A percentile compares a stretch with the other conserved stretches of the same genome.
Conservation (phyloP, 2,888 invertebrate species). For the Drymonia ruficornis region DNA sequence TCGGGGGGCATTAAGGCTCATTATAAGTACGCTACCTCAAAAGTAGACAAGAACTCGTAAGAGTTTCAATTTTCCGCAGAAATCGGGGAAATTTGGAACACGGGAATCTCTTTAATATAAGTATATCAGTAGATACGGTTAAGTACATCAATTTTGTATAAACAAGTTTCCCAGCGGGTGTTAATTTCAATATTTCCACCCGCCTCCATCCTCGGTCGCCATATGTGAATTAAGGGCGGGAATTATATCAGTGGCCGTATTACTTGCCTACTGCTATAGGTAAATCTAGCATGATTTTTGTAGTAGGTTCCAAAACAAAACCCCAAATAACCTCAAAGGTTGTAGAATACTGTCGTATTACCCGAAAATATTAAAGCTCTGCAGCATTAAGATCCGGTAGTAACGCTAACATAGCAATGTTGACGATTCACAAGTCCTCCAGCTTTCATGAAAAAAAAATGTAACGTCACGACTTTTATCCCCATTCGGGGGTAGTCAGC, state of each 20-base stretch:
- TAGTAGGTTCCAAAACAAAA: no score
- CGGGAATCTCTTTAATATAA: conserved; percentile 23
- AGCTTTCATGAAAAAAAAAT: no score
- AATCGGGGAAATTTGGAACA: conserved; percentile 28
- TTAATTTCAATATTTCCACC: conserved; percentile 36
- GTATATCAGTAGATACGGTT: no score
- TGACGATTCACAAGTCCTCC: no score
- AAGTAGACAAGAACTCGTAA: not conserved
- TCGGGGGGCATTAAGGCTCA: not conserved
- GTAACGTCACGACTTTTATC: no score
- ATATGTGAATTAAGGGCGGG: not conserved
- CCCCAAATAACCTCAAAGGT: no score
- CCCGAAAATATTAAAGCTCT: not conserved
- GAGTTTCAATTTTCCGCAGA: conserved; percentile 20
- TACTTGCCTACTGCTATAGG: not conserved
- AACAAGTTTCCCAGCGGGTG: conserved; percentile 21
- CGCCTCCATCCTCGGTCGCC: conserved; percentile 2
- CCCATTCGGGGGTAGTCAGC: no score
- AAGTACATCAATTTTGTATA: conserved; percentile 28
- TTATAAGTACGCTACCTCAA: not conserved
- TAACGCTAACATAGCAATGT: not conserved
- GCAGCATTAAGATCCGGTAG: not conserved
- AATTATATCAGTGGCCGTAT: not conserved
- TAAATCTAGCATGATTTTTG: no score
- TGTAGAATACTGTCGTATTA: no score